Base-by-base conservation (phyloP, 2,113 vertebrate genomes). In the Leptodactylus fuscus region DNA sequence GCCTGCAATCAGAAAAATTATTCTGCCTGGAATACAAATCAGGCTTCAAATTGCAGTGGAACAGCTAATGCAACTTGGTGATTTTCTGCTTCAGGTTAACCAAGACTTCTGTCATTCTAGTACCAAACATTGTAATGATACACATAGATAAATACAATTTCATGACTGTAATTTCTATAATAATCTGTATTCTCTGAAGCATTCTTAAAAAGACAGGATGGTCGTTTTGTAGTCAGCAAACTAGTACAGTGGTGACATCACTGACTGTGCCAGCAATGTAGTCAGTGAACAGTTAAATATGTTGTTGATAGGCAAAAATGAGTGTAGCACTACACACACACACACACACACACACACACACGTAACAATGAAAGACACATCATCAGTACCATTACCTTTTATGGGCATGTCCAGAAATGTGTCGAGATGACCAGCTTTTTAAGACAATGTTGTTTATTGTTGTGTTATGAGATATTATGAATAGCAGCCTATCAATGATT, bases 11-110 rank as follows among this genome's bases (percentile, higher is more conserved):
- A 75, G 71, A 46, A 75, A 75, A 48, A 18, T 16, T 29, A 75
- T 49, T 74, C 46, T 75, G 71, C 13, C 46, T 75, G 44, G 71
- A 75, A 75, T 75, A 75, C 71, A 75, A 75, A 75, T 49, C 71
- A 49, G 41, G 24, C n/a, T 75, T 2, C 69, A 38, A 71, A 48
- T 48, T 29, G 12, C n/a, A 27, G n/a, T 20, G 16, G 44, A 74
- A 74, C 70, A 71, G 18, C 24, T 41, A 44, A 71, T 71, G 69
- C 22, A n/a, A 11, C 8, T 44, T 41, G n/a, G 41, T 75, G 10
- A 71, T 12, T 75, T 48, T 75, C 29, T 27, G 12, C 49, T 48
- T 48, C 9, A 49, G 13, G 5, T 48, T 75, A 27, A 75, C 13
- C 24, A 49, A 12, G 44, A 29, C 71, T 46, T 46, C 41, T 27